Evolutionary conservation across 1,140 invertebrate species (phyloP).

Genomic region (Meloidogyne hapla): DNA sequence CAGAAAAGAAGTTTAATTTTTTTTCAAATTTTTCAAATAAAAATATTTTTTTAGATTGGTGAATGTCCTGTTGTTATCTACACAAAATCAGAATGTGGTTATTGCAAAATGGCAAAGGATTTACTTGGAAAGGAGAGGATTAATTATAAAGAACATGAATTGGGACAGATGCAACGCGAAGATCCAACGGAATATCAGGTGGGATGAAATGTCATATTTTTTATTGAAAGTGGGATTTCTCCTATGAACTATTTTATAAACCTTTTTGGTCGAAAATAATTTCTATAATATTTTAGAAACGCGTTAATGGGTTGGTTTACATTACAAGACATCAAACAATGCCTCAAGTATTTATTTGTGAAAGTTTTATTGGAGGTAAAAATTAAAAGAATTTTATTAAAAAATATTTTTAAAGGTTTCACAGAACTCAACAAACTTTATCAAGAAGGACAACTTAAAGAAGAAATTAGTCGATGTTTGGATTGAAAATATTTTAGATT

Average conservation of each 20-base stretch:
- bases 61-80: conserved; percentile 47
- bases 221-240: too few relatives aligned
- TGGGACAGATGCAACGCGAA: conserved; percentile 34
- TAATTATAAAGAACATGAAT: conserved; percentile 41
- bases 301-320: conserved; percentile 45
- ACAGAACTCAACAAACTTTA: conserved; percentile 45
- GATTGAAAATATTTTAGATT: conserved; percentile 28
- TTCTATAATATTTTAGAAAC: conserved; percentile 29
- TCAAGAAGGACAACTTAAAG: conserved; percentile 37
- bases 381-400: conserved; percentile 14
- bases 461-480: conserved; percentile 34
- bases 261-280: too few relatives aligned
- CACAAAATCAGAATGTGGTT: conserved; percentile 49
- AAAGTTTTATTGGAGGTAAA: conserved; percentile 49
- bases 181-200: conserved; percentile 39
- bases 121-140: conserved; percentile 46
- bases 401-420: conserved; percentile 39
- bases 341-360: conserved; percentile 54
- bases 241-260: too few relatives aligned
- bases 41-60: conserved; percentile 31
- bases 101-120: conserved; percentile 49
- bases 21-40: background rate
- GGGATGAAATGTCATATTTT: too few relatives aligned
- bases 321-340: conserved; percentile 42
- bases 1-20: background rate